phyloP scores from a whole-genome alignment of 64 coral and sea anemone species.

The Dendronephthya gigantea region DNA sequence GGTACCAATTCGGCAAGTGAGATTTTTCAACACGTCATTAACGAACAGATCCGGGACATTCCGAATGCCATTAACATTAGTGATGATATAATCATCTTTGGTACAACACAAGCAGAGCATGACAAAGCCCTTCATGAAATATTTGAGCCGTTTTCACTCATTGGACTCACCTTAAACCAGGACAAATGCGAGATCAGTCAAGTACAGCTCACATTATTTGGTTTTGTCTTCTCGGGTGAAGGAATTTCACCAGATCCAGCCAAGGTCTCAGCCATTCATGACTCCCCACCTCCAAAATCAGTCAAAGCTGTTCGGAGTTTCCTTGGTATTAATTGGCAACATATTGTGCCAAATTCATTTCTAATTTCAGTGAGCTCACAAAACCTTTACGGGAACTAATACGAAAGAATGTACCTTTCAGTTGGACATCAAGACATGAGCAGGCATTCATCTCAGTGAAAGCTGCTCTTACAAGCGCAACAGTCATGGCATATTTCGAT shows the following conservation, averaged over 20 bases:
- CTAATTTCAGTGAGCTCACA: neutral
- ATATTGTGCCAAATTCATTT: constrained; percentile 14
- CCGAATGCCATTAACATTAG: neutral
- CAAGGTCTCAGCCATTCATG: neutral
- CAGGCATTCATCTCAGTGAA: constrained; percentile 36
- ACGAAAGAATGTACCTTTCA: neutral
- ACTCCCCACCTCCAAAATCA: neutral
- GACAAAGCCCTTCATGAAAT: neutral
- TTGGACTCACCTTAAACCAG: neutral
- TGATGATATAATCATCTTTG: constrained; percentile 20
- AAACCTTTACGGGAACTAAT: neutral
- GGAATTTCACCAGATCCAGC: constrained; percentile 1
- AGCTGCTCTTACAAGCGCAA: constrained; percentile 13
- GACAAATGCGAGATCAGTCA: neutral
- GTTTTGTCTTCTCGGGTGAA: neutral
- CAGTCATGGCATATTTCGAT: constrained; percentile 44
- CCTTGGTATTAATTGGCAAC: neutral
- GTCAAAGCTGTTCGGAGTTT: neutral
- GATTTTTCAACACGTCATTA: constrained; percentile 22
- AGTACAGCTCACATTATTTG: neutral
- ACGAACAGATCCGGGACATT: neutral
- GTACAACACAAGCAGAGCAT: neutral
- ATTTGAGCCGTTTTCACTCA: neutral
- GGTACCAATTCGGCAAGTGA: constrained; percentile 11
- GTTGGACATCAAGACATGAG: neutral